These are phyloP conservation scores for Melanerpes aurifrons DNA, from an alignment of 2,113 vertebrate genomes.

Conservation along the genomic window DNA sequence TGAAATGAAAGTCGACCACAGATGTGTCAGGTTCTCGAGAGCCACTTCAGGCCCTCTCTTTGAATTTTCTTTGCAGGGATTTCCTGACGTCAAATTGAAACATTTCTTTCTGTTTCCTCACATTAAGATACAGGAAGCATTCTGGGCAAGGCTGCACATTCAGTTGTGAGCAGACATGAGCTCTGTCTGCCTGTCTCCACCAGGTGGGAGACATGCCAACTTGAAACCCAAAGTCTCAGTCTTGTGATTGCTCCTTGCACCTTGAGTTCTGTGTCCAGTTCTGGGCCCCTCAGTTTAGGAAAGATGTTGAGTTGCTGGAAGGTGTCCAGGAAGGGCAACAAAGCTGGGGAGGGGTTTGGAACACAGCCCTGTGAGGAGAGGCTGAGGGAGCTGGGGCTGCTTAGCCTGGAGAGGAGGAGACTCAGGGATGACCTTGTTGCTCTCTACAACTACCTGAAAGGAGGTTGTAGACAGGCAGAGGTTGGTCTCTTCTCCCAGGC, in stretches of 20 bases:
- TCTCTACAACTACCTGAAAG: too few relatives aligned
- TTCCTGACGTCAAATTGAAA: constrained; percentile 21
- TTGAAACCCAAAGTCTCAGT: background rate
- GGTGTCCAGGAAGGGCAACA: too few relatives aligned
- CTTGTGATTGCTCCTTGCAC: background rate
- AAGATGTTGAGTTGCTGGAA: too few relatives aligned
- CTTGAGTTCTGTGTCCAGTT: too few relatives aligned
- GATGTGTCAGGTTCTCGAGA: constrained; percentile 15
- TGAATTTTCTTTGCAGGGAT: constrained; percentile 51
- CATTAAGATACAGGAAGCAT: background rate
- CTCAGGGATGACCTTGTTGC: too few relatives aligned
- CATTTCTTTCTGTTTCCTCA: background rate
- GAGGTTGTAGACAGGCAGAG: too few relatives aligned
- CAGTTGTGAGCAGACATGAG: background rate
- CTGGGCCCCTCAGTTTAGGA: too few relatives aligned
- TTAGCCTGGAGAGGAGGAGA: too few relatives aligned
- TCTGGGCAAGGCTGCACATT: background rate
- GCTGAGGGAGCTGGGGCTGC: too few relatives aligned
- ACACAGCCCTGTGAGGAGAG: too few relatives aligned
- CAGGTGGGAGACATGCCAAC: fast-evolving
- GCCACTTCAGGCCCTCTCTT: constrained; percentile 31
- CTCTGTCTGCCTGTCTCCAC: background rate
- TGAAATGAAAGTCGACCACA: constrained; percentile 55
- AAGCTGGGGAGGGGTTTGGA: too few relatives aligned
- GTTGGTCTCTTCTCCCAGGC: too few relatives aligned